A percentile compares a stretch with the other conserved stretches of the same genome.
These are phyloP conservation scores for Stenolophus ochropezus DNA, from an alignment of 2,888 invertebrate species.

Conservation along the genomic window DNA sequence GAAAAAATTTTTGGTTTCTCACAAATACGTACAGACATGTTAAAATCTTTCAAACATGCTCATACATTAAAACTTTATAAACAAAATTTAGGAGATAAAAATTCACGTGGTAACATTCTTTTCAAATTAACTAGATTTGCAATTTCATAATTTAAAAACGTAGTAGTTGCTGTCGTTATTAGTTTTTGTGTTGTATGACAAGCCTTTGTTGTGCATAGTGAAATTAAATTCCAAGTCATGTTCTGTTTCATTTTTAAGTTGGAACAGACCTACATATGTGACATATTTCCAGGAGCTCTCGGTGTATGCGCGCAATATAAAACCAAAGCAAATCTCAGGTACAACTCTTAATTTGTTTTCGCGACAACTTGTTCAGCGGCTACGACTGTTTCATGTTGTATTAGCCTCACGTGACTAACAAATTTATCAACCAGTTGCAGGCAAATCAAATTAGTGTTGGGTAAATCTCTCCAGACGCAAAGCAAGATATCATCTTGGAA, in stretches of 20 bases:
- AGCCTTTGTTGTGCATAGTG: not conserved
- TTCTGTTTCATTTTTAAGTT: constrained; percentile 21
- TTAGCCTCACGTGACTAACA: constrained; percentile 1
- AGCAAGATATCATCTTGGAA: not conserved
- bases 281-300: not conserved
- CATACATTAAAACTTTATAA: too few relatives aligned
- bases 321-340: not conserved
- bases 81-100: too few relatives aligned
- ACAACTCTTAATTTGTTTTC: constrained; percentile 9
- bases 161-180: too few relatives aligned
- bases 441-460: not conserved
- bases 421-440: not conserved
- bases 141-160: too few relatives aligned
- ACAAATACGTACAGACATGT: too few relatives aligned
- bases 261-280: constrained; percentile 8
- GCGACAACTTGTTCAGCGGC: constrained; percentile 1
- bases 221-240: constrained; percentile 8
- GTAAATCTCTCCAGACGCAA: not conserved
- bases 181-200: not conserved
- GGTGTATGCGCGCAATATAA: not conserved
- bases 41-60: too few relatives aligned
- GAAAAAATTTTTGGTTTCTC: too few relatives aligned
- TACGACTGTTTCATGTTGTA: not conserved
- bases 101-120: too few relatives aligned
- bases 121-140: too few relatives aligned